Percentiles rank a stretch among this genome's conserved stretches.
These are phyloP conservation scores for Equus quagga DNA, from an alignment of 2,113 vertebrate genomes.

Conservation along the genomic window DNA sequence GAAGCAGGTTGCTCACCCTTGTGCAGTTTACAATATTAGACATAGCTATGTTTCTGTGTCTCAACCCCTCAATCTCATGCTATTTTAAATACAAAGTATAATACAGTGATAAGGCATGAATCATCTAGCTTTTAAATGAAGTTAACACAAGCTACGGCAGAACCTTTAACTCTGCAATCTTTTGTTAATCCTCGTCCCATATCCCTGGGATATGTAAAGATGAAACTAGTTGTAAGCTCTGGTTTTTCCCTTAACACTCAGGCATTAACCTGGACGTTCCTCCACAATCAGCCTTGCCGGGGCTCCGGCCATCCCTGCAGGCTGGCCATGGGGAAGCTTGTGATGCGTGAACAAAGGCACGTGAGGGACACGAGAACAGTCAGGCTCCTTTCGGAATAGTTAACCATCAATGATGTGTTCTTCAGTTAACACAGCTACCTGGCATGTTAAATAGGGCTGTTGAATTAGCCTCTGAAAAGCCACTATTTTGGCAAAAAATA, in stretches of 20 bases:
- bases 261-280: background rate
- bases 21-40: background rate
- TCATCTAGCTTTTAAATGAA: background rate
- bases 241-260: background rate
- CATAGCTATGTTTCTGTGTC: background rate
- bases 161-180: background rate
- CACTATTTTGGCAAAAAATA: conserved; percentile 78
- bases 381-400: conserved; percentile 36
- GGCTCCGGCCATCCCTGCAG: background rate
- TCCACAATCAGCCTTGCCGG: background rate
- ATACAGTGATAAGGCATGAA: background rate
- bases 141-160: background rate
- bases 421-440: conserved; percentile 55
- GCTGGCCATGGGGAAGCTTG: background rate
- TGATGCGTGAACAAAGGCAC: background rate
- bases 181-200: background rate
- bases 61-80: background rate
- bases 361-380: background rate
- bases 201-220: background rate
- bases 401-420: background rate
- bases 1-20: background rate
- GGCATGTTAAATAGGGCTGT: conserved; percentile 68
- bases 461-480: conserved; percentile 76
- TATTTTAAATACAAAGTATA: background rate
- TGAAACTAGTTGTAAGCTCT: background rate